Evolutionary conservation across 2,888 invertebrate species (phyloP).

Genomic region (Cabera pusaria): DNA sequence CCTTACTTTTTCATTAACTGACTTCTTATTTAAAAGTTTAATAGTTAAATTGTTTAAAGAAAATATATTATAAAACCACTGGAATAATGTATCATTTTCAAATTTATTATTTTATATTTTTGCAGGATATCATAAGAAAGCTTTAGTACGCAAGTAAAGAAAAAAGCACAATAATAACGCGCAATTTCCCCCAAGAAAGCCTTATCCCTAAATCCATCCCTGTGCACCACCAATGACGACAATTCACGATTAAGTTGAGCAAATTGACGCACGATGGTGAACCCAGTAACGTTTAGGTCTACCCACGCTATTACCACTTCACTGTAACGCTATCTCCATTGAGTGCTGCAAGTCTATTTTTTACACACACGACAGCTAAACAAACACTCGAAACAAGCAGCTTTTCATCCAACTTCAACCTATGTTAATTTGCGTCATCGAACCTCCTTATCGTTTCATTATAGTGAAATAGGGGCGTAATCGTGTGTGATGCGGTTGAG

Average conservation of each 20-base stretch:
- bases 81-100: too few relatives aligned
- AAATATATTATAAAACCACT: too few relatives aligned
- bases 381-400: constrained; percentile 27
- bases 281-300: too few relatives aligned
- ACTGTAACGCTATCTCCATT: constrained; percentile 49
- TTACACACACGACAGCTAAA: constrained; percentile 19
- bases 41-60: too few relatives aligned
- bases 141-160: too few relatives aligned
- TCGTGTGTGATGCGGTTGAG: neutral
- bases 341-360: constrained; percentile 37
- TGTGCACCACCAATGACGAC: constrained; percentile 56
- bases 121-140: too few relatives aligned
- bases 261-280: constrained; percentile 71
- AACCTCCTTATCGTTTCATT: constrained; percentile 6
- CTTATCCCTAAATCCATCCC: constrained; percentile 3
- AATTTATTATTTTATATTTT: too few relatives aligned
- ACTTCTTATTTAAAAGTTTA: too few relatives aligned
- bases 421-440: constrained; percentile 30
- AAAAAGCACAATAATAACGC: too few relatives aligned
- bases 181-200: too few relatives aligned
- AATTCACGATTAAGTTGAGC: constrained; percentile 57
- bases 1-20: too few relatives aligned
- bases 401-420: constrained; percentile 23
- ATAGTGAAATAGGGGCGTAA: constrained; percentile 8
- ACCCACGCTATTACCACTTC: constrained; percentile 49